These are phyloP conservation scores for Drosophila kurseongensis DNA, from an alignment of 1,140 invertebrate species.

Conservation along the genomic window DNA sequence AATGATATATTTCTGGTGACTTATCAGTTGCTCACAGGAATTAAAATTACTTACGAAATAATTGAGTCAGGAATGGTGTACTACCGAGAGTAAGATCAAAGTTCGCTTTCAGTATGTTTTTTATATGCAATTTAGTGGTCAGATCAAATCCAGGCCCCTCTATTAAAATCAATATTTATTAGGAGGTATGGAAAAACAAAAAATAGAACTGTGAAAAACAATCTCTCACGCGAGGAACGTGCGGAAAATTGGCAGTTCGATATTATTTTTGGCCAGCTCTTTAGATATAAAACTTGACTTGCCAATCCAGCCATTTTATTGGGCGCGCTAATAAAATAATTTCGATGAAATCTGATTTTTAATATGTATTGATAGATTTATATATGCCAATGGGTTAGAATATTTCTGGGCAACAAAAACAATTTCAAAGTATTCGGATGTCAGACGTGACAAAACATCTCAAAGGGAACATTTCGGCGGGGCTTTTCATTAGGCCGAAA, in stretches of 20 bases:
- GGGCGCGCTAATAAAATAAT: conserved; percentile 42
- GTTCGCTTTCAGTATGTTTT: conserved; percentile 9
- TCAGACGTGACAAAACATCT: conserved; percentile 24
- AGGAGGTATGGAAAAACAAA: conserved; percentile 5
- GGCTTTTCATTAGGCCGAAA: conserved; percentile 35
- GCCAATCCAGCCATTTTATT: conserved; percentile 41
- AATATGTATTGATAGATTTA: conserved; percentile 2
- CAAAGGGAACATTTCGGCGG: no score
- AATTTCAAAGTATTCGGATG: conserved; percentile 1
- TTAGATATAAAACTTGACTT: conserved; percentile 20
- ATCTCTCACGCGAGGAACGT: conserved; percentile 29
- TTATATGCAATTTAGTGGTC: conserved; percentile 6
- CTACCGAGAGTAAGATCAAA: not conserved
- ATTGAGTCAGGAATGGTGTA: no score
- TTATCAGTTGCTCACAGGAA: conserved; percentile 25
- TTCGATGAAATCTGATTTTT: conserved; percentile 16
- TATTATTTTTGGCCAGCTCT: conserved; percentile 63
- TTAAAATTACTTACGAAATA: conserved; percentile 12
- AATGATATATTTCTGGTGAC: conserved; percentile 10
- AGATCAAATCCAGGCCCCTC: conserved; percentile 19
- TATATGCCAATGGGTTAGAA: conserved; percentile 26
- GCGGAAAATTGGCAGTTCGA: conserved; percentile 22
- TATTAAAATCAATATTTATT: conserved; percentile 49
- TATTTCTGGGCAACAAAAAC: conserved; percentile 26
- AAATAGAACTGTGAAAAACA: conserved; percentile 30